These are phyloP conservation scores for Cerastoderma edule DNA, from an alignment of 2,888 invertebrate species.

Conservation along the genomic window DNA sequence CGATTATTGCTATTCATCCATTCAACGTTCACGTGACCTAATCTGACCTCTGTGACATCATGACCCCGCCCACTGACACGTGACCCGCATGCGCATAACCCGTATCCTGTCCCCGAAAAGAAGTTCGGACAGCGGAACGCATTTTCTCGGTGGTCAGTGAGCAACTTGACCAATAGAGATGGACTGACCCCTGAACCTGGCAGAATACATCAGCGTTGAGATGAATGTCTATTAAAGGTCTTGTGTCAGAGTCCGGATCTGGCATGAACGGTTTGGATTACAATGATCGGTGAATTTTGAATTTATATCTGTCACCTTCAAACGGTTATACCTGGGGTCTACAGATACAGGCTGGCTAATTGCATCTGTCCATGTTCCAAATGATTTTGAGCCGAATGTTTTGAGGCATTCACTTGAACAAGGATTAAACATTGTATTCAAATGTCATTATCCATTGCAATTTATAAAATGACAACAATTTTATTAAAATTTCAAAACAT, in stretches of 20 bases:
- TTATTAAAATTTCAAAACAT: too few species aligned
- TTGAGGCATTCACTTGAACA: too few species aligned
- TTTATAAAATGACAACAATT: too few species aligned
- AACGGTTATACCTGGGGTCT: too few species aligned
- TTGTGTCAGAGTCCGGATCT: neutral
- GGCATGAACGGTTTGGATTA: constrained; percentile 8
- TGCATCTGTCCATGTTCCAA: too few species aligned
- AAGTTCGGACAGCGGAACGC: neutral
- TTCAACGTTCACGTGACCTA: constrained; percentile 24
- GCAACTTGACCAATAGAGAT: constrained; percentile 10
- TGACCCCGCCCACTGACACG: constrained; percentile 25
- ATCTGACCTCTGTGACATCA: constrained; percentile 17
- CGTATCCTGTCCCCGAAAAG: neutral
- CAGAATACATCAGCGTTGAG: constrained; percentile 13
- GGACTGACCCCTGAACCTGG: constrained; percentile 11
- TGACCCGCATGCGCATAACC: constrained; percentile 17
- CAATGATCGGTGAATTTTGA: neutral
- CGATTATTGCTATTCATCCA: constrained; percentile 20
- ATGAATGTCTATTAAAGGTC: constrained; percentile 3
- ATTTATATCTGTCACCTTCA: constrained; percentile 13
- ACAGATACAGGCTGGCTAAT: too few species aligned
- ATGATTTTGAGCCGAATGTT: too few species aligned
- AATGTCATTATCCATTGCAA: too few species aligned
- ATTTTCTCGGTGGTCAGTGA: neutral
- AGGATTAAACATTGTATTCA: too few species aligned